Base-by-base conservation (phyloP, 2,113 vertebrate genomes). In the Cephalopterus ornatus region DNA sequence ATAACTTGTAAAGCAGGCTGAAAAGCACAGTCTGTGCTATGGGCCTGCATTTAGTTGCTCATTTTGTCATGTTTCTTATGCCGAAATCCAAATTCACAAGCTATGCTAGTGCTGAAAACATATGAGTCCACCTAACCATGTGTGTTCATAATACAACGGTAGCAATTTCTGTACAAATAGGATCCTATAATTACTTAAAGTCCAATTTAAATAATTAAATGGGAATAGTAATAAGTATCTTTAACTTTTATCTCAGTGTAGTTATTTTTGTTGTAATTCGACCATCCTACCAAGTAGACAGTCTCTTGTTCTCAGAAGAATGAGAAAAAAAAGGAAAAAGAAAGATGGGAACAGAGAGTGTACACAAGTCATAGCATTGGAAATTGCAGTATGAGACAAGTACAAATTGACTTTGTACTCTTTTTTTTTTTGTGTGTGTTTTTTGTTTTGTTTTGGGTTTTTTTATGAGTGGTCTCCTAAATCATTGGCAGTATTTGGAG, bases 91-190 rank as follows among this genome's bases (percentile, higher is more conserved):
- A 89, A 88, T 23, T 72, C 56, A n/a, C 23, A 47, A 71, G 33
- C 55, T 32, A 26, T 11, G 33, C 26, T 88, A 46, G 55, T 11
- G 9, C 3, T 73, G 62, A 76, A 91, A 62, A 68, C 27, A 24
- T 2, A 30, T 0, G 0, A 62, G 32, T 30, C 28, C 53, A 56
- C 17, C 16, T 78, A 39, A 55, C 32, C 27, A 22, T 0, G 26
- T 15, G n/a, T 1, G 2, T 30, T 79, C 22, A 41, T 12, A 33
- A 47, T 62, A 37, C 37, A 85, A 39, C 0, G 3, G 4, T 0
- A 67, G 66, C 9, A 82, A 12, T 7, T 81, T 81, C 66, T 84
- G 3, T 18, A 68, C 3, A 75, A 91, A 58, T 5, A 66, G 17
- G 9, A 42, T 46, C 22, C 41, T 65, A 63, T 0, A 9, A 22